Evolutionary conservation across 2,888 invertebrate genomes (phyloP).

Genomic region (Eristalis intricaria): DNA sequence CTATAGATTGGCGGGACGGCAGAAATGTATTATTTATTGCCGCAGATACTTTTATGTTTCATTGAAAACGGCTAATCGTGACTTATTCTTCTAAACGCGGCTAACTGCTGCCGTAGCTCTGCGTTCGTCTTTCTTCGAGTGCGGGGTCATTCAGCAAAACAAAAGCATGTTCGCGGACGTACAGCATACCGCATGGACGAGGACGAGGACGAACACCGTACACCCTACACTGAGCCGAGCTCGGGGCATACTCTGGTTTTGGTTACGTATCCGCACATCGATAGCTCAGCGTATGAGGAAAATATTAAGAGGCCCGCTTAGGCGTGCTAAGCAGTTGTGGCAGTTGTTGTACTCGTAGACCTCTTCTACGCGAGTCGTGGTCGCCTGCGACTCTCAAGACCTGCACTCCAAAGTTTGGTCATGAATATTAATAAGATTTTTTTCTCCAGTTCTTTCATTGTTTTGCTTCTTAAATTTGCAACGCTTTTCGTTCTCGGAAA

Average conservation of each 20-base stretch:
- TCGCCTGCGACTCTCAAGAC: conserved; percentile 40
- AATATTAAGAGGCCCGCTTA: conserved; percentile 51
- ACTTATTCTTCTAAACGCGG: conserved; percentile 68
- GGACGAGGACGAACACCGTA: conserved; percentile 48
- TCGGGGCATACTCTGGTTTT: conserved; percentile 46
- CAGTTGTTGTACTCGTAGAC: conserved; percentile 32
- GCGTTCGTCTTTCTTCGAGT: not conserved
- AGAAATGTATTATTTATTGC: conserved; percentile 75
- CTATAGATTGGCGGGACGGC: conserved; percentile 22
- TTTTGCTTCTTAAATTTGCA: conserved; percentile 52
- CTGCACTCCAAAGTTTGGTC: conserved; percentile 73
- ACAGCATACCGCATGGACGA: conserved; percentile 11
- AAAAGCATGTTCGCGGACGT: conserved; percentile 58
- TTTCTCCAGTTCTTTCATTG: not conserved
- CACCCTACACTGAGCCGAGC: not conserved
- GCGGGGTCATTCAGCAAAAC: conserved; percentile 51
- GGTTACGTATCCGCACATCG: conserved; percentile 39
- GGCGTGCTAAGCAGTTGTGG: conserved; percentile 5
- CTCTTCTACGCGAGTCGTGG: conserved; percentile 8
- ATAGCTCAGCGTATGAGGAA: conserved; percentile 46
- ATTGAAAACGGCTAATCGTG: conserved; percentile 73
- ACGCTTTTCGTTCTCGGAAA: conserved; percentile 65
- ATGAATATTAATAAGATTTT: conserved; percentile 76
- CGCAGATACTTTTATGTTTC: conserved; percentile 75
- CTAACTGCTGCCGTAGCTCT: conserved; percentile 56